Conservation (phyloP, 2,113 vertebrate genomes). For the Isurus oxyrinchus region DNA sequence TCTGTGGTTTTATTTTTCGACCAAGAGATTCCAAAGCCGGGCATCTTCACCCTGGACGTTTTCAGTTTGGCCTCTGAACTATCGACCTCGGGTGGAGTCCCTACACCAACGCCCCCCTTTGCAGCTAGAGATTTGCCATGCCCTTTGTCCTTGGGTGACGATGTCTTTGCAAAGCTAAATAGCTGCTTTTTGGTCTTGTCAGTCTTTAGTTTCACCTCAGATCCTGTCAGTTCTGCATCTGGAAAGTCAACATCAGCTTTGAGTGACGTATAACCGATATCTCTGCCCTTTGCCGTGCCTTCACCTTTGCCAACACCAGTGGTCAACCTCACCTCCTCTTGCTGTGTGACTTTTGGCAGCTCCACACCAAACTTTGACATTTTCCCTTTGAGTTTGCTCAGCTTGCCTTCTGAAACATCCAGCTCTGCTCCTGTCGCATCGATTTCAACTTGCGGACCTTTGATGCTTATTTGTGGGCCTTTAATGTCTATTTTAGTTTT, state of each 20-base stretch:
- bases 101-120: conserved; percentile 38
- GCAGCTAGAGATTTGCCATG: neutral
- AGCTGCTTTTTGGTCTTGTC: conserved; percentile 60
- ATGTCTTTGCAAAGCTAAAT: conserved; percentile 55
- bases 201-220: conserved; percentile 44
- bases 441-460: conserved; percentile 22
- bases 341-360: conserved; percentile 53
- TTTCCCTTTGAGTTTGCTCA: conserved; percentile 56
- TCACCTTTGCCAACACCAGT: conserved; percentile 41
- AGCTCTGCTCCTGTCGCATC: conserved; percentile 57
- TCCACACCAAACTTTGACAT: conserved; percentile 64
- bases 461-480: conserved; percentile 46
- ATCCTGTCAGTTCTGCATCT: conserved; percentile 48
- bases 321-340: conserved; percentile 43
- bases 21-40: conserved; percentile 50
- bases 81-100: conserved; percentile 16
- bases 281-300: conserved; percentile 4
- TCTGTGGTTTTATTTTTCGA: conserved; percentile 49
- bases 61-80: conserved; percentile 44
- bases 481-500: conserved; percentile 43
- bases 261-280: conserved; percentile 40
- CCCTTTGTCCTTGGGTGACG: neutral
- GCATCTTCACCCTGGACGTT: conserved; percentile 56
- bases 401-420: conserved; percentile 46
- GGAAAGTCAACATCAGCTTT: conserved; percentile 43